Evolutionary conservation across 1,140 invertebrate genomes (phyloP).

Genomic region (Aphaenogaster floridana): DNA sequence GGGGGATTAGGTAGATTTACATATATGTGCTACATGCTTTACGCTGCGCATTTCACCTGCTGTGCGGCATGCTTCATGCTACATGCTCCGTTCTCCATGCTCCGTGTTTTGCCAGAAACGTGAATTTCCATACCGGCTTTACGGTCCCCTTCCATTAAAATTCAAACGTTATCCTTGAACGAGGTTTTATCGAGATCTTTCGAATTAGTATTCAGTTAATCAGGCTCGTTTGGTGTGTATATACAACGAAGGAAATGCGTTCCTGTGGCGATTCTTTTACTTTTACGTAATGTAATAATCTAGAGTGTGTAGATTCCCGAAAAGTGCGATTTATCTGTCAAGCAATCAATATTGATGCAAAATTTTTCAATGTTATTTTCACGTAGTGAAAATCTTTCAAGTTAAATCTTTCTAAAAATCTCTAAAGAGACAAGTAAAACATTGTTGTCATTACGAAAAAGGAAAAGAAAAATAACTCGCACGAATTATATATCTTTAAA

Average conservation of each 20-base stretch:
- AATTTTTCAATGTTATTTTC: not conserved
- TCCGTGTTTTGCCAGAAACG: conserved; percentile 67
- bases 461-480: not conserved
- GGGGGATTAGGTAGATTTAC: conserved; percentile 51
- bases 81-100: conserved; percentile 62
- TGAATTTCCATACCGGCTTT: conserved; percentile 69
- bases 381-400: not conserved
- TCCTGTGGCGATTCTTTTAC: not conserved
- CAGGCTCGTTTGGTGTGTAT: not conserved
- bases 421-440: not conserved
- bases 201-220: conserved; percentile 8
- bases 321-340: conserved; percentile 16
- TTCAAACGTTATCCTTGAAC: conserved; percentile 44
- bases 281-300: conserved; percentile 21
- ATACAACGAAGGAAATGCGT: not conserved
- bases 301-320: not conserved
- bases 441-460: not conserved
- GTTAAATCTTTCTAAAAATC: not conserved
- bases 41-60: conserved; percentile 39
- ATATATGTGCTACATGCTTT: conserved; percentile 54
- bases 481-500: not conserved
- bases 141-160: conserved; percentile 42
- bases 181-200: not conserved
- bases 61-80: conserved; percentile 59
- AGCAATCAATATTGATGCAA: not conserved